A percentile compares a stretch with the other conserved stretches of the same genome.
phyloP scores from a whole-genome alignment of 2,113 vertebrate species.

The Lethenteron camtschaticum region DNA sequence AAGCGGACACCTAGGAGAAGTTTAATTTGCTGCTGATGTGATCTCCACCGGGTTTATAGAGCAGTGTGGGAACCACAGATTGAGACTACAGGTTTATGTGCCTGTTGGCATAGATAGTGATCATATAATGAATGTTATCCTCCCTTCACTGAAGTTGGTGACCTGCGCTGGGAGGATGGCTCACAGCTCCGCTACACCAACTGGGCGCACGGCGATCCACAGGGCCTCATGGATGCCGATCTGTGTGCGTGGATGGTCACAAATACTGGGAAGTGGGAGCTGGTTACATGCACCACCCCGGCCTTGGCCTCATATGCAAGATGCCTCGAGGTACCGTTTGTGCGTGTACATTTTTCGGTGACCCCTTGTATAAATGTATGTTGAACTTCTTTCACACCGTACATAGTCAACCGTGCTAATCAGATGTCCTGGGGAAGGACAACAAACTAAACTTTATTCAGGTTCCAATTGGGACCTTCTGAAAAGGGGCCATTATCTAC shows the following conservation, averaged over 20 bases:
- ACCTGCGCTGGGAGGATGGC: constrained; percentile 62
- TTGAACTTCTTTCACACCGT: too few relatives aligned
- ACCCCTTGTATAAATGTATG: too few relatives aligned
- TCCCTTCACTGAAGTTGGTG: constrained; percentile 26
- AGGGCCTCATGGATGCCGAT: constrained; percentile 66
- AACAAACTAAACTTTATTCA: too few relatives aligned
- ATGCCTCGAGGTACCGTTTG: constrained; percentile 33
- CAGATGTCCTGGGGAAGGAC: too few relatives aligned
- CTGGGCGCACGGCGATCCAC: constrained; percentile 59
- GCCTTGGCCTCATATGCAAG: constrained; percentile 84
- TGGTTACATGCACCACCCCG: constrained; percentile 61
- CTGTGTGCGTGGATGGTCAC: constrained; percentile 96
- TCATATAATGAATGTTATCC: not conserved
- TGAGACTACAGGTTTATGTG: not conserved
- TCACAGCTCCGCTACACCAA: constrained; percentile 54
- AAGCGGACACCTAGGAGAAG: too few relatives aligned
- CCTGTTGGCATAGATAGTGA: not conserved
- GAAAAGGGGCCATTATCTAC: too few relatives aligned
- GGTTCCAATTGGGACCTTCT: too few relatives aligned
- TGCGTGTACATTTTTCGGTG: too few relatives aligned
- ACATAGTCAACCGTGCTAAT: too few relatives aligned
- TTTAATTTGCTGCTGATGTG: too few relatives aligned
- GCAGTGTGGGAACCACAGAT: not conserved
- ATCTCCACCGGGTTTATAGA: not conserved
- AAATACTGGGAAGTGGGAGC: constrained; percentile 59